Evolutionary conservation across 53 echinoderm and acorn worm species (phyloP).

Genomic region (Patiria pectinifera): DNA sequence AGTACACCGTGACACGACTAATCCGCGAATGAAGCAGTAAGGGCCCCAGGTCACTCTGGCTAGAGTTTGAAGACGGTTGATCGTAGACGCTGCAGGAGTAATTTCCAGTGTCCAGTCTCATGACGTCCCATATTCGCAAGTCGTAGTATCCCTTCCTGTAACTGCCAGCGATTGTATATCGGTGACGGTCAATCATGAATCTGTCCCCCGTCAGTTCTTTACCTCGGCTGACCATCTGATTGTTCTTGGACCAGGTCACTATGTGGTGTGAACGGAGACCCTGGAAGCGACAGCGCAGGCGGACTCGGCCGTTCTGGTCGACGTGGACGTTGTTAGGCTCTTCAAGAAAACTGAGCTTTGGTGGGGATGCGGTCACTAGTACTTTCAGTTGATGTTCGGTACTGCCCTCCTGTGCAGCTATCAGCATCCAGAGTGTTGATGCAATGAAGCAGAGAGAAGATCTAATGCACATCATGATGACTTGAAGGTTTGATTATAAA

Average conservation of each 20-base stretch:
- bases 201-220: conserved; percentile 48
- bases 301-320: conserved; percentile 63
- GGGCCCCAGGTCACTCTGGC: neutral
- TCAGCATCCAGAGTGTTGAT: conserved; percentile 15
- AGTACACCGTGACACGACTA: conserved; percentile 67
- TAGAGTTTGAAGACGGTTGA: conserved; percentile 9
- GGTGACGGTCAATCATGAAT: conserved; percentile 54
- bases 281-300: conserved; percentile 59
- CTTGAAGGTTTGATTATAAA: neutral
- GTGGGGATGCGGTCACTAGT: neutral
- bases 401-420: neutral
- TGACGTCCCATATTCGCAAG: conserved; percentile 61
- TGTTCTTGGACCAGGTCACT: conserved; percentile 78
- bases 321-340: conserved; percentile 72
- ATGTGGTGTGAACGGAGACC: conserved; percentile 65
- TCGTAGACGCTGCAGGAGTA: conserved; percentile 76
- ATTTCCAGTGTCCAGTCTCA: conserved; percentile 65
- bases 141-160: conserved; percentile 63
- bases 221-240: conserved; percentile 58
- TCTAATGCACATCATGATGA: conserved; percentile 16
- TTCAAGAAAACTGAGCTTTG: conserved; percentile 48
- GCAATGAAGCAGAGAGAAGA: conserved; percentile 18
- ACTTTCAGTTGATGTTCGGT: neutral
- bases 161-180: conserved; percentile 64
- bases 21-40: conserved; percentile 39